These are phyloP conservation scores for Patella vulgata DNA, from an alignment of 1,140 invertebrate species.

Conservation along the genomic window DNA sequence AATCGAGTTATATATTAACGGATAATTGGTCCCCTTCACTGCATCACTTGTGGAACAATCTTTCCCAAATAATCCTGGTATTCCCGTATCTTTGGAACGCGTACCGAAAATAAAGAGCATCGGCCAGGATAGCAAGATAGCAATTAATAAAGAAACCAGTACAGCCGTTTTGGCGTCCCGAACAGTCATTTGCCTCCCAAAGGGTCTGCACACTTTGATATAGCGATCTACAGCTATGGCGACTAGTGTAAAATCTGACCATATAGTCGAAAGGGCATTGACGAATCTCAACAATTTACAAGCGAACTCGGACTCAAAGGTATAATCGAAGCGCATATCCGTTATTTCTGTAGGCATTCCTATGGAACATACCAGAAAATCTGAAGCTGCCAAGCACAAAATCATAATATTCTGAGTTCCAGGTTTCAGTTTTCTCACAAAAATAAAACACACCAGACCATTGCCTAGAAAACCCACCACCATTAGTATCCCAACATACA, in stretches of 20 bases:
- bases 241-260: conserved; percentile 22
- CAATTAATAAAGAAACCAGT: neutral
- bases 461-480: conserved; percentile 22
- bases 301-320: conserved; percentile 2
- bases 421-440: conserved; percentile 31
- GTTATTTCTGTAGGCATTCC: conserved; percentile 15
- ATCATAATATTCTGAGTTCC: conserved; percentile 29
- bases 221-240: conserved; percentile 31
- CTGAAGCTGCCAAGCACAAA: conserved; percentile 15
- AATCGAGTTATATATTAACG: conserved; percentile 18
- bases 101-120: conserved; percentile 18
- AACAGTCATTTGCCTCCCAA: conserved; percentile 15
- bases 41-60: conserved; percentile 29
- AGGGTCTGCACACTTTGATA: conserved; percentile 25
- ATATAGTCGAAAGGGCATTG: conserved; percentile 17
- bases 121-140: conserved; percentile 16
- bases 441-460: conserved; percentile 30
- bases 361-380: conserved; percentile 2
- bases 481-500: conserved; percentile 28
- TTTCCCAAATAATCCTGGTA: conserved; percentile 7
- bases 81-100: conserved; percentile 6
- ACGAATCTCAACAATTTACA: conserved; percentile 21
- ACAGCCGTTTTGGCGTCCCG: conserved; percentile 1
- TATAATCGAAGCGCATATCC: conserved; percentile 5
- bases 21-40: conserved; percentile 8